Evolutionary conservation across 2,797 vertebrate species (phyloP).

Genomic region (Acipenser transmontanus): DNA sequence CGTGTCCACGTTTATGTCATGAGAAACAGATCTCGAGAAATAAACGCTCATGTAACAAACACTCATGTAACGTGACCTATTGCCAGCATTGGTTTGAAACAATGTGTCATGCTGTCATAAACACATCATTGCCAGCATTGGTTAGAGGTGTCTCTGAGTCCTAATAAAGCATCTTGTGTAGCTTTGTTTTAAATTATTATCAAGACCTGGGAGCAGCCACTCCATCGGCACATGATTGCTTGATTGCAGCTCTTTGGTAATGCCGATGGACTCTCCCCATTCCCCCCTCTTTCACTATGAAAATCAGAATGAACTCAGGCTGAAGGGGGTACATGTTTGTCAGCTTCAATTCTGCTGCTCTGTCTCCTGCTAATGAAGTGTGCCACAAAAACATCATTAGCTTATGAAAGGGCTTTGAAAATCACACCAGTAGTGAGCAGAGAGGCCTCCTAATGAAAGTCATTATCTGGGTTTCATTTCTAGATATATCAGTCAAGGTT

Average conservation of each 20-base stretch:
- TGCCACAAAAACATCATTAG: conserved; percentile 58
- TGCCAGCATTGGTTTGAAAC: too few relatives aligned
- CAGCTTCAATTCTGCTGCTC: conserved; percentile 26
- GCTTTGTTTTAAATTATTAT: conserved; percentile 40
- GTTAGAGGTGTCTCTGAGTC: too few relatives aligned
- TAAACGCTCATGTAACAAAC: too few relatives aligned
- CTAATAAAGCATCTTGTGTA: too few relatives aligned
- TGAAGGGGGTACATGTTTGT: conserved; percentile 32
- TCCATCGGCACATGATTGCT: neutral
- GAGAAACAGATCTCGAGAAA: too few relatives aligned
- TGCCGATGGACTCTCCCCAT: conserved; percentile 4
- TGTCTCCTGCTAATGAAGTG: conserved; percentile 51
- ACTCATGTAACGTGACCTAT: too few relatives aligned
- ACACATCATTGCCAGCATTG: too few relatives aligned
- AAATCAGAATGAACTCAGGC: neutral
- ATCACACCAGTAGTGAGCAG: conserved; percentile 42
- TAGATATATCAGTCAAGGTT: conserved; percentile 40
- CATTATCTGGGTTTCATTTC: conserved; percentile 45
- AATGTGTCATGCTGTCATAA: too few relatives aligned
- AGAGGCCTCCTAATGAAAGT: conserved; percentile 51
- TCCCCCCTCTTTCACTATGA: conserved; percentile 3
- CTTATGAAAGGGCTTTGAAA: conserved; percentile 24
- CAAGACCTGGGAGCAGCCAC: conserved; percentile 30
- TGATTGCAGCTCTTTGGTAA: conserved; percentile 15
- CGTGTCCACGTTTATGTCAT: too few relatives aligned